Conservation (phyloP, 2,797 vertebrate genomes). For the Eulemur rubriventer region DNA sequence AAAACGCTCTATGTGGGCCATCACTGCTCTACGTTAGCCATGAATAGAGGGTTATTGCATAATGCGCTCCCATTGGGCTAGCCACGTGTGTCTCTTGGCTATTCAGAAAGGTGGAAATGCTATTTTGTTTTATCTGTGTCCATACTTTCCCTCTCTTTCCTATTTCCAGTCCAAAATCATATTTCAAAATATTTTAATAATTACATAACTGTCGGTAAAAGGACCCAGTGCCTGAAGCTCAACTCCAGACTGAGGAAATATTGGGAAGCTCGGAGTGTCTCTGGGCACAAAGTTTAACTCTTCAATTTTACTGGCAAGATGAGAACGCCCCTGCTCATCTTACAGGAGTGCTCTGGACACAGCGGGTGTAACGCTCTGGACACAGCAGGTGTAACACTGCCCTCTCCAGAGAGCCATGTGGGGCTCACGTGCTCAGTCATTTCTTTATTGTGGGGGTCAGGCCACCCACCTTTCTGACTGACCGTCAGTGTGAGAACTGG, state of each 20-base stretch:
- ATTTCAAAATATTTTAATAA: slow-evolving; percentile 66
- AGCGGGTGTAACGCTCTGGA: accelerated
- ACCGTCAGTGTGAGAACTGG: background rate
- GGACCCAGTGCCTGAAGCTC: background rate
- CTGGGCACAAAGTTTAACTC: background rate
- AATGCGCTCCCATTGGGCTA: slow-evolving; percentile 54
- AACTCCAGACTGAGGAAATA: background rate
- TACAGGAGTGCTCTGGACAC: too few relatives aligned
- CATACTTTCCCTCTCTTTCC: slow-evolving; percentile 51
- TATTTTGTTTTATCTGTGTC: slow-evolving; percentile 73
- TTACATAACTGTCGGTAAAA: background rate
- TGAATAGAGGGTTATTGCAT: background rate
- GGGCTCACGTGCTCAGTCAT: background rate
- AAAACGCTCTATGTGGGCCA: accelerated
- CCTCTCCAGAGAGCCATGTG: background rate
- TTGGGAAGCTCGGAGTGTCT: background rate
- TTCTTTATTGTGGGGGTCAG: background rate
- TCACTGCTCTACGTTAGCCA: accelerated
- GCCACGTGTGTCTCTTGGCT: slow-evolving; percentile 46
- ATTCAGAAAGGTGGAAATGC: slow-evolving; percentile 56
- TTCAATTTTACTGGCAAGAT: background rate
- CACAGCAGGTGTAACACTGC: accelerated
- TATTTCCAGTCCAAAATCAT: slow-evolving; percentile 22
- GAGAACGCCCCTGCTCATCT: accelerated
- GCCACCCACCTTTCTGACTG: background rate